Evolutionary conservation across 2,113 vertebrate species (phyloP), one percentile per base, ranked within the genome.

Genomic region (Penelope pileata): DNA sequence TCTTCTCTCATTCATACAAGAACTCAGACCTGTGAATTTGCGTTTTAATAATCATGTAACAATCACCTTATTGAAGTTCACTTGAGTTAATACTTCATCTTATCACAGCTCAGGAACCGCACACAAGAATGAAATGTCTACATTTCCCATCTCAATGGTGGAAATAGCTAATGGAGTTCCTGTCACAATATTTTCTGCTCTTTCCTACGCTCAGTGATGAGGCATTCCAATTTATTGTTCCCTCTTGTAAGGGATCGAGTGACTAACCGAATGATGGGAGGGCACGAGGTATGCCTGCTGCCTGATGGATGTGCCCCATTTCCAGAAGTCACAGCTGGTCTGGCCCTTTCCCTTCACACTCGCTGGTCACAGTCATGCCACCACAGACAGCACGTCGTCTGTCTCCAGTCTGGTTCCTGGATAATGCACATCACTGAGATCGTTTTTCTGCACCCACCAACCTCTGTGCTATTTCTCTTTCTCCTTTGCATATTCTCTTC

Each of bases 221-320:
- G 72, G 63, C 50, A 76, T 50, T 80, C 58, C 40, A 77, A 80
- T 91, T 96, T 91, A 95, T 90, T 70, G 84, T 87, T 43, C 63
- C 50, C 72, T 54, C 14, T 9, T 76, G 38, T 40, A 75, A 86
- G 51, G 59, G 50, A 88, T 47, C 6, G 3, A 89, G 88, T 84
- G 91, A 75, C 32, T 81, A 50, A 53, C 50, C 78, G 91, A 95
- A 30, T 62, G 63, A 7, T 15, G 27, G 88, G 26, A 59, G 30
- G 50, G 62, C 69, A 47, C 3, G 69, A 38, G 43, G n/a, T 64
- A 8, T 91, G 73, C 23, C 69, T 81, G 13, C 3, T 64, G n/a
- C 66, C 68, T 92, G 88, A 87, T 76, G 58, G 51, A 75, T 74
- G 27, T 72, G 72, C 34, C 63, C 23, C 1, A 0, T 56, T 95